Conservation (phyloP, 2,888 invertebrate genomes). For the Leistus spinibarbis region DNA sequence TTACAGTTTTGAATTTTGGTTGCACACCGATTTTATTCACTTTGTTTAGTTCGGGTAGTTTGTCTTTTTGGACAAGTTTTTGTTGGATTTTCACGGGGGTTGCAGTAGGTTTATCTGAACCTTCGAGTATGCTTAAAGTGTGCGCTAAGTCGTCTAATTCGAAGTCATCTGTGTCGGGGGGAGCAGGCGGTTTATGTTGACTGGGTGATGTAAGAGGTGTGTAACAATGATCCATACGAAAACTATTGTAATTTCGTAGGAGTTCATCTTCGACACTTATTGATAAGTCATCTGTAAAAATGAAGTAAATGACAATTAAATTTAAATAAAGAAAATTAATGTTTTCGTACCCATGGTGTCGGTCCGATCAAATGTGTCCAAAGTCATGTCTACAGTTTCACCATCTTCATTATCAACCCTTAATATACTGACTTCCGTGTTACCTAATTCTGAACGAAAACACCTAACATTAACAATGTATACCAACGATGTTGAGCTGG, state of each 20-base stretch:
- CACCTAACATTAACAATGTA: background rate
- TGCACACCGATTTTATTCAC: slow-evolving; percentile 36
- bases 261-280: slow-evolving; percentile 61
- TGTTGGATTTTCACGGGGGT: slow-evolving; percentile 37
- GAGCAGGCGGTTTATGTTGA: slow-evolving; percentile 53
- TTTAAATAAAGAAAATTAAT: background rate
- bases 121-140: slow-evolving; percentile 54
- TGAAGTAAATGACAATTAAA: background rate
- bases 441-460: slow-evolving; percentile 21
- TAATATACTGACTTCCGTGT: background rate
- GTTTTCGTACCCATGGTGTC: slow-evolving; percentile 24
- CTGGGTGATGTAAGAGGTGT: slow-evolving; percentile 73
- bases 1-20: slow-evolving; percentile 28
- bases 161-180: slow-evolving; percentile 40
- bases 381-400: slow-evolving; percentile 31
- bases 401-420: slow-evolving; percentile 21
- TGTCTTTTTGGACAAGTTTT: slow-evolving; percentile 41
- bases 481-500: background rate
- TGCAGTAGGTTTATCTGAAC: slow-evolving; percentile 42
- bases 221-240: slow-evolving; percentile 82
- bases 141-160: slow-evolving; percentile 53
- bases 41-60: slow-evolving; percentile 32
- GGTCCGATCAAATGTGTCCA: slow-evolving; percentile 30
- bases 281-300: slow-evolving; percentile 44
- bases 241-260: slow-evolving; percentile 59